A percentile compares a stretch with the other conserved stretches of the same genome.
phyloP scores from a whole-genome alignment of 2,888 invertebrate species.

The Metalampra italica region DNA sequence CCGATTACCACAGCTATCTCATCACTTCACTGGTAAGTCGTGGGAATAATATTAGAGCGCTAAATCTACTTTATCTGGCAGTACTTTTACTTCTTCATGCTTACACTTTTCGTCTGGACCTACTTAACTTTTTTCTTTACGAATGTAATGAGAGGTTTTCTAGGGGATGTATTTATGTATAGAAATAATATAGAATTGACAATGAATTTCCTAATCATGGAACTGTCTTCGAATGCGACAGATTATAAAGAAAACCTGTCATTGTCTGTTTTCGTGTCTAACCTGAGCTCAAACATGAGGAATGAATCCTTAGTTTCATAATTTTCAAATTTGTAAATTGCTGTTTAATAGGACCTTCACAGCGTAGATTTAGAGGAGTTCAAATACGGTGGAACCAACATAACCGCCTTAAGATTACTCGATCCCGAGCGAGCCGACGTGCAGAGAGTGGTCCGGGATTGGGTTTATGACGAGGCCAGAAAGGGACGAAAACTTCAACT shows the following conservation, averaged over 20 bases:
- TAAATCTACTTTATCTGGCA: not conserved
- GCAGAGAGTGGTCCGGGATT: slow-evolving; percentile 86
- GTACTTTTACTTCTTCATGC: too few relatives aligned
- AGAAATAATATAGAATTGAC: too few relatives aligned
- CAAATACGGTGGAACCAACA: slow-evolving; percentile 96
- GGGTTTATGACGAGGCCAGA: slow-evolving; percentile 87
- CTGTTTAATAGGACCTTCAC: slow-evolving; percentile 86
- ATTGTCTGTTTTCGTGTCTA: too few relatives aligned
- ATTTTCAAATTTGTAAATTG: not conserved
- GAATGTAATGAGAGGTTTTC: too few relatives aligned
- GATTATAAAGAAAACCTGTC: too few relatives aligned
- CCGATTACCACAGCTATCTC: slow-evolving; percentile 95
- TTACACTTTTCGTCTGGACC: too few relatives aligned
- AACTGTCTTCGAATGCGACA: too few relatives aligned
- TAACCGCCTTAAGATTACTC: slow-evolving; percentile 94
- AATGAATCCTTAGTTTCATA: too few relatives aligned
- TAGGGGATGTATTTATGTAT: too few relatives aligned
- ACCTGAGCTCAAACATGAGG: too few relatives aligned
- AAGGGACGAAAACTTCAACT: slow-evolving; percentile 80
- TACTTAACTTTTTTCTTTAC: too few relatives aligned
- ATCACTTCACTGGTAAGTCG: slow-evolving; percentile 91
- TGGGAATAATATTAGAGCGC: not conserved
- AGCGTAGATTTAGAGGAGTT: slow-evolving; percentile 96
- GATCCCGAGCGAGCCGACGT: slow-evolving; percentile 90
- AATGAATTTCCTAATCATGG: too few relatives aligned